Percentiles rank a stretch among this genome's conserved stretches.
These are phyloP conservation scores for Orchesellides sinensis DNA, from an alignment of 2,888 invertebrate genomes.

Conservation along the genomic window DNA sequence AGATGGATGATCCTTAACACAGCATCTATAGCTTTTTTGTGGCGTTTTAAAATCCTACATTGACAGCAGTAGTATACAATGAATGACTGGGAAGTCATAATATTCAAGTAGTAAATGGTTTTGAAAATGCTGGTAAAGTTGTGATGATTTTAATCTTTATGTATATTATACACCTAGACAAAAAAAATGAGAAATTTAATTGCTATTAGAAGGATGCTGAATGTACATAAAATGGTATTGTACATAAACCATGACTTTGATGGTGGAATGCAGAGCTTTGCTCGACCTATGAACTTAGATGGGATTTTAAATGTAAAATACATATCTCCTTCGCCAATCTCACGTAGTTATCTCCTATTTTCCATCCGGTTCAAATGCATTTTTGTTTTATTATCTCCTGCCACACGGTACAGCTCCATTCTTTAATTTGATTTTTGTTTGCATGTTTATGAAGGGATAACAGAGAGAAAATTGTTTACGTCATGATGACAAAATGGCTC, in stretches of 20 bases:
- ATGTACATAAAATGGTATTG: not conserved
- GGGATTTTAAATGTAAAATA: constrained; percentile 33
- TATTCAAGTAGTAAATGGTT: not conserved
- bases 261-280: constrained; percentile 18
- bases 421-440: not conserved
- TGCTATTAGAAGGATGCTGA: not conserved
- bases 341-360: constrained; percentile 43
- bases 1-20: not conserved
- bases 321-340: constrained; percentile 43
- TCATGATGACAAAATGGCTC: not conserved
- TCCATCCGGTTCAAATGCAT: constrained; percentile 60
- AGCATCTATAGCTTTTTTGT: not conserved
- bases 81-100: not conserved
- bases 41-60: too few relatives aligned
- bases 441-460: not conserved
- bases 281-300: constrained; percentile 48
- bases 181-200: not conserved
- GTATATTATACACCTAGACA: not conserved
- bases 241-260: not conserved
- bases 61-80: not conserved
- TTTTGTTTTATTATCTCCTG: constrained; percentile 13
- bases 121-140: constrained; percentile 8
- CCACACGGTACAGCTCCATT: not conserved
- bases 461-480: not conserved
- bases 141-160: constrained; percentile 8